These are phyloP conservation scores for Syrrhaptes paradoxus DNA, from an alignment of 2,113 vertebrate species.

Conservation along the genomic window DNA sequence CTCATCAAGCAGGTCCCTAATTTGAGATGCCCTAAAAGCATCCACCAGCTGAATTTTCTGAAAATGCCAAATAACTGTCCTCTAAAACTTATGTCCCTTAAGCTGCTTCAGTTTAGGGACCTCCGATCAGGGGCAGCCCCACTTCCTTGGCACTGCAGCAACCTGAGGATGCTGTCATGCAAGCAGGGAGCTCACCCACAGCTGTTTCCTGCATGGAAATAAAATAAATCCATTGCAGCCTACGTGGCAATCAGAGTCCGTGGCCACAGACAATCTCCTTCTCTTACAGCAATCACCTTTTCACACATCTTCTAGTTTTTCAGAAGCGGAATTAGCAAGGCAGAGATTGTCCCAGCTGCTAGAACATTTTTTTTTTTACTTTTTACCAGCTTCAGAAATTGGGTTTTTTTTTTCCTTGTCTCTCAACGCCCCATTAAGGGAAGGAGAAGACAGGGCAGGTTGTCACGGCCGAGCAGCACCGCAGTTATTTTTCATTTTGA, in stretches of 20 bases:
- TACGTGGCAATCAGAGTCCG: not conserved
- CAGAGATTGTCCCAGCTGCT: not conserved
- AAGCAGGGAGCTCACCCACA: not conserved
- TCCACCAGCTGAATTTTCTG: not conserved
- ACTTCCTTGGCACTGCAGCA: not conserved
- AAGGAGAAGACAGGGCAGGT: slow-evolving; percentile 5
- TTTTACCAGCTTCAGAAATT: not conserved
- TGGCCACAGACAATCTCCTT: not conserved
- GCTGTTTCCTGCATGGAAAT: not conserved
- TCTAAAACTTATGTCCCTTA: not conserved
- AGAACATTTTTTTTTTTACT: not conserved
- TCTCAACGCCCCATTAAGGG: slow-evolving; percentile 15
- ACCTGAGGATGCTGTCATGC: not conserved
- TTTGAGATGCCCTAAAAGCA: not conserved
- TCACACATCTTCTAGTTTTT: not conserved
- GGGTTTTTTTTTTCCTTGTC: not conserved
- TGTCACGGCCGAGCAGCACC: not conserved
- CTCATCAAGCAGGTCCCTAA: not conserved
- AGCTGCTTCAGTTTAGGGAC: not conserved
- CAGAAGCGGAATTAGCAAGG: not conserved
- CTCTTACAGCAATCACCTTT: not conserved
- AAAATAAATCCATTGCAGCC: not conserved
- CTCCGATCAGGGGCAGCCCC: not conserved
- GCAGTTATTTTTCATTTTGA: not conserved
- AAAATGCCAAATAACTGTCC: not conserved